Evolutionary conservation across 64 coral and sea anemone species (phyloP), one percentile per base, ranked within the genome.

Genomic region (Pocillopora verrucosa): DNA sequence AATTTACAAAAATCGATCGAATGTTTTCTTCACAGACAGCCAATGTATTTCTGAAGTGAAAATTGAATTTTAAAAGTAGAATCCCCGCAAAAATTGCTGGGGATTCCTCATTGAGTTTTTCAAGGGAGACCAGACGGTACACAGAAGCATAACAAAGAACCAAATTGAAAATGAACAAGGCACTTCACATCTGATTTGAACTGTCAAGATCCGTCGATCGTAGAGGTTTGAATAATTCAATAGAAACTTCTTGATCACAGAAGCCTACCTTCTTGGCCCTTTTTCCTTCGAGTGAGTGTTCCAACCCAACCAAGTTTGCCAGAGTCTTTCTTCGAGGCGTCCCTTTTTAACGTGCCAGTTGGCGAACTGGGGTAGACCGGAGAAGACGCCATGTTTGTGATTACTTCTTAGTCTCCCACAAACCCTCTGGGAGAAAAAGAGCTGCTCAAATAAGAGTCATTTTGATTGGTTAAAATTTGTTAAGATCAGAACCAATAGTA

Each of bases 251-350:
- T n/a, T 20, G 25, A 30, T 30, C 57, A 25, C 58, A 76, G 25
- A 60, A 59, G 2, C 24, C 60, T 26, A 89, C 88, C 80, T 76
- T 83, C 89, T 84, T 94, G 83, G 76, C 64, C 77, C 62, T 94
- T 94, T 36, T 94, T 94, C 36, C 83, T 56, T 37, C 93, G 76
- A 16, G 93, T 89, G 22, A 94, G 76, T 56, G 93, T 94, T n/a
- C 93, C 93, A 77, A 94, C 90, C 93, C 93, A 94, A 11, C 93
- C 93, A 79, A 91, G 86, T 10, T 91, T 89, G 2, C 93, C 84
- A 9, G 83, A 62, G 17, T 94, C 93, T 76, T 94, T 94, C 80
- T 94, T 94, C 6, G 93, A 90, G 30, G 51, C 79, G 60, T 94
- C 93, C 16, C 93, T 60, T 36, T 87, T 90, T 16, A 94, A 57